Conservation (phyloP, 2,888 invertebrate genomes). For the Cynaeus angustus region DNA sequence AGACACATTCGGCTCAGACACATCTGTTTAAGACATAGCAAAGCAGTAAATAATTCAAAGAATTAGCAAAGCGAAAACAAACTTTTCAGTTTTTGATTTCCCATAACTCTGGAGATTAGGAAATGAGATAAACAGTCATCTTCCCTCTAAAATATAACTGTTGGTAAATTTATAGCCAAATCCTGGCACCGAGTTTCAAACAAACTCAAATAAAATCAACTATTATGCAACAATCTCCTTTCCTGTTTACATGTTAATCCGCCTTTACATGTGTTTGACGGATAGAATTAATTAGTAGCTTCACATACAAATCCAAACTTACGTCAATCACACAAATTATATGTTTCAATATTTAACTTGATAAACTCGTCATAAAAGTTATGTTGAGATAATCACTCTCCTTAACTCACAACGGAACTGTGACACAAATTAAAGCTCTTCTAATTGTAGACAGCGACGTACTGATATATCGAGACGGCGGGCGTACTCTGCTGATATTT, state of each 20-base stretch:
- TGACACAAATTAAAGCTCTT: conserved; percentile 49
- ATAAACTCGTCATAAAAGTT: conserved; percentile 31
- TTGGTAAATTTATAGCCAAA: conserved; percentile 1
- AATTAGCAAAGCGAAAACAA: no score
- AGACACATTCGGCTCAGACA: no score
- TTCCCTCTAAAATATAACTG: background rate
- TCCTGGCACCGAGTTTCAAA: conserved; percentile 19
- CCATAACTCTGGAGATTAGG: background rate
- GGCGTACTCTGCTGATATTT: conserved; percentile 54
- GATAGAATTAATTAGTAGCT: conserved; percentile 21
- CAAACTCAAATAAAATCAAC: conserved; percentile 6
- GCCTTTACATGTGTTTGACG: conserved; percentile 2
- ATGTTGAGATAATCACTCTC: conserved; percentile 16
- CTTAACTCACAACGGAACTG: conserved; percentile 43
- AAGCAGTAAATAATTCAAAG: no score
- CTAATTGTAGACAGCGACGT: conserved; percentile 55
- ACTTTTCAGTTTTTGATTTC: no score
- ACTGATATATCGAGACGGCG: conserved; percentile 45
- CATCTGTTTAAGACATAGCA: no score
- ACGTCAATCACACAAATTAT: conserved; percentile 29
- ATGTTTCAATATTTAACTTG: conserved; percentile 26
- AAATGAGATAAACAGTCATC: background rate
- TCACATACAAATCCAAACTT: conserved; percentile 21
- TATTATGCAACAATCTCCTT: background rate
- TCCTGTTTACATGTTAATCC: conserved; percentile 5